Conservation (phyloP, 2,797 vertebrate genomes). For the Cheirogaleus major region DNA sequence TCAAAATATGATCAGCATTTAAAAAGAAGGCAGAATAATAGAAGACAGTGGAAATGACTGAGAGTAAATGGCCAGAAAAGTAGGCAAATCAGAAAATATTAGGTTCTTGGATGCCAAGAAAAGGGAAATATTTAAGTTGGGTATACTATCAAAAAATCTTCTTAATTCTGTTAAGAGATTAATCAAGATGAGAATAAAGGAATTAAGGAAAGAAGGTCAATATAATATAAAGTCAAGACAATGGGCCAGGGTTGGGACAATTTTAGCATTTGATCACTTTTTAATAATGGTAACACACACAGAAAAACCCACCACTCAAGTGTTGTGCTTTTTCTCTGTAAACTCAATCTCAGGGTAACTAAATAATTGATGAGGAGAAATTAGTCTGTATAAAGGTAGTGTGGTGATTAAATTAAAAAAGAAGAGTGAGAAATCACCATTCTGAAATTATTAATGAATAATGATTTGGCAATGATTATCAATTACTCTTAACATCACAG, state of each 20-base stretch:
- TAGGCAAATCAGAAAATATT: neutral
- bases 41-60: neutral
- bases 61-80: neutral
- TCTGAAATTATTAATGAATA: neutral
- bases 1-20: neutral
- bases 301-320: neutral
- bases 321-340: neutral
- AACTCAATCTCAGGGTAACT: neutral
- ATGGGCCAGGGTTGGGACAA: neutral
- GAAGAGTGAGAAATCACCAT: neutral
- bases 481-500: neutral
- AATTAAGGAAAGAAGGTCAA: neutral
- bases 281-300: neutral
- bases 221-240: neutral
- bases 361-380: neutral
- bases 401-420: neutral
- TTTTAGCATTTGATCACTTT: neutral
- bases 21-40: neutral
- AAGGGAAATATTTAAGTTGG: neutral
- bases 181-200: neutral
- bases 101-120: neutral
- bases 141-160: neutral
- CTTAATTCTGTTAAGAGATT: neutral
- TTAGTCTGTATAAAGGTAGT: neutral
- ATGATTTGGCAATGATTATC: neutral